Conservation (phyloP, 2,888 invertebrate species). For the Vanessa cardui region DNA sequence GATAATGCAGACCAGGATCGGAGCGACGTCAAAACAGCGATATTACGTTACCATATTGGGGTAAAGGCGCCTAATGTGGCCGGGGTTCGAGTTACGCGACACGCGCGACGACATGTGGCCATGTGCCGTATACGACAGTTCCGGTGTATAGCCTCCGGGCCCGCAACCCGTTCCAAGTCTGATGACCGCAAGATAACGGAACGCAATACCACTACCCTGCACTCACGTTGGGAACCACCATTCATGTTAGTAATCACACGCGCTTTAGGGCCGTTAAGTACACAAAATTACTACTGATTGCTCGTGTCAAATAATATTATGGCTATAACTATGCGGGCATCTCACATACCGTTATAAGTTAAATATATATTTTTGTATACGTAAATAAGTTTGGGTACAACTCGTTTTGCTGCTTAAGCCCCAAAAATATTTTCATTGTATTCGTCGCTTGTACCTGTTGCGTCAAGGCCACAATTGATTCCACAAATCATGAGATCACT, state of each 20-base stretch:
- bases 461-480: conserved; percentile 34
- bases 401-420: conserved; percentile 27
- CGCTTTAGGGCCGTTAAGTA: conserved; percentile 54
- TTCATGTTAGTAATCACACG: conserved; percentile 44
- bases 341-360: not conserved
- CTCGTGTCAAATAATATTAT: conserved; percentile 3
- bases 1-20: conserved; percentile 38
- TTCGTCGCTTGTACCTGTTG: conserved; percentile 33
- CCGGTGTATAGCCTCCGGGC: conserved; percentile 69
- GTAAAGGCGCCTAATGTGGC: conserved; percentile 36
- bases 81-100: conserved; percentile 43
- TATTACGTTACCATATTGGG: conserved; percentile 38
- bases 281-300: conserved; percentile 35
- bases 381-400: not conserved
- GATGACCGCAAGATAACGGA: conserved; percentile 80
- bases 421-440: conserved; percentile 24
- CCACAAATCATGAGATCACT: conserved; percentile 42
- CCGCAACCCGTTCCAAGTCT: conserved; percentile 69
- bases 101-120: conserved; percentile 46
- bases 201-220: conserved; percentile 60
- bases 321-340: not conserved
- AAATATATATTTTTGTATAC: not conserved
- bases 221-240: conserved; percentile 52
- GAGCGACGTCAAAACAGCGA: conserved; percentile 31
- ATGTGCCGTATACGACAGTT: conserved; percentile 70